Evolutionary conservation across 2,113 vertebrate genomes (phyloP).

Genomic region (Crotalus tigris): DNA sequence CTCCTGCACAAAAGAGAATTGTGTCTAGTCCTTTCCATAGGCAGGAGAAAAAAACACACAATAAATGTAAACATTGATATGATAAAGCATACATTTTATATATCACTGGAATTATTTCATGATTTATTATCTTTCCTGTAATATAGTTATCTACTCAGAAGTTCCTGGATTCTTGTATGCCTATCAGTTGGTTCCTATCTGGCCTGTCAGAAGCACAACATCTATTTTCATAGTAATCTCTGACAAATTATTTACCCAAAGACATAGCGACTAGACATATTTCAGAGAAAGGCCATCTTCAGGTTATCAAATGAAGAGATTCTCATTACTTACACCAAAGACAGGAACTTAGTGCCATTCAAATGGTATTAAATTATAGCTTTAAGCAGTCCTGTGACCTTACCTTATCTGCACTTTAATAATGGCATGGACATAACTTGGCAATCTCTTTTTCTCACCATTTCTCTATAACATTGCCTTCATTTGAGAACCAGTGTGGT

Average conservation of each 20-base stretch:
- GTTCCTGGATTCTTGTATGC: background rate
- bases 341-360: background rate
- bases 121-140: background rate
- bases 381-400: background rate
- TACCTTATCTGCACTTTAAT: background rate
- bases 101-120: background rate
- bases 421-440: background rate
- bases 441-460: background rate
- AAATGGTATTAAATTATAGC: background rate
- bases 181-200: background rate
- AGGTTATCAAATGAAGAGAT: background rate
- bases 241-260: background rate
- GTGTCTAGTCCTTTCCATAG: background rate
- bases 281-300: background rate
- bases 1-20: background rate
- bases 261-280: background rate
- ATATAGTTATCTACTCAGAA: background rate
- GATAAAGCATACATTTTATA: background rate
- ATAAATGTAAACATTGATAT: background rate
- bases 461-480: background rate
- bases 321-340: background rate
- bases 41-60: background rate
- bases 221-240: background rate
- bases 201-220: background rate
- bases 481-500: background rate